phyloP scores from a whole-genome alignment of 2,113 vertebrate species.

The Clarias gariepinus region DNA sequence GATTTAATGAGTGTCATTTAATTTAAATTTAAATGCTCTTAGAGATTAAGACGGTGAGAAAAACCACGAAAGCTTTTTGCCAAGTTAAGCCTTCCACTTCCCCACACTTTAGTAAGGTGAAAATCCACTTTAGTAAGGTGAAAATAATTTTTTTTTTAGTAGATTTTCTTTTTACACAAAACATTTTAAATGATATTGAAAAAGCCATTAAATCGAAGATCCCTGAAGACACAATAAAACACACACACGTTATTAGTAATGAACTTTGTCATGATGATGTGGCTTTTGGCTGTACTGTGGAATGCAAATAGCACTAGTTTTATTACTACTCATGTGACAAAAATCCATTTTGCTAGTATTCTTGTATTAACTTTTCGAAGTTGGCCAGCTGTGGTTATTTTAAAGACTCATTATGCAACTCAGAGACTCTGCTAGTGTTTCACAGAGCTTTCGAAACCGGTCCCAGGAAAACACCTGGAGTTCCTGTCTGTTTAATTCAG shows the following conservation, averaged over 20 bases:
- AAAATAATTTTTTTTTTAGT: background rate
- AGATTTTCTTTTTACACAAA: background rate
- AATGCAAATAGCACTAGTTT: background rate
- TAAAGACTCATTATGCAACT: background rate
- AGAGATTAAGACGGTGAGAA: background rate
- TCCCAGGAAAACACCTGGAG: background rate
- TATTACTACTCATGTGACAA: slow-evolving; percentile 22
- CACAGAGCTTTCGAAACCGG: background rate
- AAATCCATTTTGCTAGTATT: slow-evolving; percentile 22
- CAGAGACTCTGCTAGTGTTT: background rate
- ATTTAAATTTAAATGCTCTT: background rate
- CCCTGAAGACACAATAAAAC: background rate
- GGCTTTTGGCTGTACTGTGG: background rate
- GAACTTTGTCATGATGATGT: background rate
- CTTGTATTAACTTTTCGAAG: slow-evolving; percentile 27
- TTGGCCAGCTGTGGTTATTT: background rate
- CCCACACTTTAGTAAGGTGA: background rate
- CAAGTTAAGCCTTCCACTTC: no score
- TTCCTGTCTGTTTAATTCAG: background rate
- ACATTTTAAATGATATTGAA: background rate
- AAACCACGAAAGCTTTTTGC: background rate
- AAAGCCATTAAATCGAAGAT: background rate
- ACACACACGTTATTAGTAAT: background rate
- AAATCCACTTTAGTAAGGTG: no score
- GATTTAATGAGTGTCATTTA: slow-evolving; percentile 5